Evolutionary conservation across 2,888 invertebrate genomes (phyloP), one percentile per base, ranked within the genome.

Genomic region (Mesorhabditis belari): DNA sequence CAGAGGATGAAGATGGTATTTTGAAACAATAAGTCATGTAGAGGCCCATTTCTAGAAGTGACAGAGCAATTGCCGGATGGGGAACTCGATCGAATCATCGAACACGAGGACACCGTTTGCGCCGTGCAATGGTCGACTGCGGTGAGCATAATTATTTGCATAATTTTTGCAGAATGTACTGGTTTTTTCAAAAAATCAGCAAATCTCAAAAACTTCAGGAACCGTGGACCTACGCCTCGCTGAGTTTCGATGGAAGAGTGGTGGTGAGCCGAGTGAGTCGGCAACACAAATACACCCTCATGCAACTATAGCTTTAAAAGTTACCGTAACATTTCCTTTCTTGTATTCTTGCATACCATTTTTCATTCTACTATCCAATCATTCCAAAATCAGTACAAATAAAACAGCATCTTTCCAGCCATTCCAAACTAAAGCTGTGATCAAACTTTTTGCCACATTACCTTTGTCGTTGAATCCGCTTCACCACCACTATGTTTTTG

Each of bases 191-290:
- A 5, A 3, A 5, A 51, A 50, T 58, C 3, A 3, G 5, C n/a
- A 44, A 24, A 54, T 53, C 44, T 55, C 60, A 28, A 5, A 50
- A 25, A 19, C 29, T 5, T 26, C 57, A 70, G 70, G 96, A 98
- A 84, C 94, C 96, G 17, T 98, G 96, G 96, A 89, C 92, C 62
- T 96, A 95, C 85, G 96, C 96, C n/a, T 95, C 95, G 0, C 85
- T 95, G 1, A 94, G 94, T 81, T 95, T 94, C 82, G 98, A 98
- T 83, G 98, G 96, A 0, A 85, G 96, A 55, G 86, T 98, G 21
- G 88, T 96, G 55, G 88, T 98, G 44, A 63, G 64, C 3, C 59
- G 66, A 9, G 70, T 70, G 5, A 62, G 61, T 6, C 26, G 73
- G 29, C 67, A 73, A 60, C 73, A 73, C 53, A 73, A 73, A 63